Evolutionary conservation across 2,113 vertebrate species (phyloP).

Genomic region (Sebastes fasciatus): DNA sequence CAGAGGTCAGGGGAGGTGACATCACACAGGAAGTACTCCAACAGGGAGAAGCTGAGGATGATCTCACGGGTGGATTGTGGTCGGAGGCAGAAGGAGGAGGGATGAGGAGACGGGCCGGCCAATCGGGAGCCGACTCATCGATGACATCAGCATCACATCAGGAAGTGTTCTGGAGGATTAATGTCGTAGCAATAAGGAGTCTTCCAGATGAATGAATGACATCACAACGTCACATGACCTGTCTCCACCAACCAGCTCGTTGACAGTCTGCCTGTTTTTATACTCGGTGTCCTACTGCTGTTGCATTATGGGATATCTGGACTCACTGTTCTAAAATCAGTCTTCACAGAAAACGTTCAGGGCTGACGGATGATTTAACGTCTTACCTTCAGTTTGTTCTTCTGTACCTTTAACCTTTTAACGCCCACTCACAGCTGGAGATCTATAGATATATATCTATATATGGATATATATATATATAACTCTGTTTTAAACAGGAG

Average conservation of each 20-base stretch:
- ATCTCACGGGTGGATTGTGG: constrained; percentile 39
- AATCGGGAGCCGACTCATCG: constrained; percentile 14
- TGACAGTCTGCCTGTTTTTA: too few species aligned
- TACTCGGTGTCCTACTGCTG: too few species aligned
- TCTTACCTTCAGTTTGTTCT: too few species aligned
- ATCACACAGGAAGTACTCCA: constrained; percentile 38
- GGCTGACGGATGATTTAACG: too few species aligned
- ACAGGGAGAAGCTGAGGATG: constrained; percentile 48
- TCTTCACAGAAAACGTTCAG: too few species aligned
- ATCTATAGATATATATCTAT: too few species aligned
- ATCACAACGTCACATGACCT: not conserved
- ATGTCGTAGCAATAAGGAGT: constrained; percentile 50
- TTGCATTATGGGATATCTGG: too few species aligned
- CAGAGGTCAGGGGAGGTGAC: constrained; percentile 29
- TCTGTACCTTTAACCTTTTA: not conserved
- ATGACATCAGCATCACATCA: not conserved
- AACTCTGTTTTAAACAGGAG: too few species aligned
- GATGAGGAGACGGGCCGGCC: not conserved
- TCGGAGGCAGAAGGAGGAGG: constrained; percentile 16
- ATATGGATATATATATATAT: too few species aligned
- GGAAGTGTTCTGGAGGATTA: not conserved
- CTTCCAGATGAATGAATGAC: constrained; percentile 44
- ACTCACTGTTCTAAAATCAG: too few species aligned
- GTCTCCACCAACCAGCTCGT: too few species aligned
- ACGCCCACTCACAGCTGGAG: too few species aligned